Evolutionary conservation across 1,140 invertebrate genomes (phyloP).

Genomic region (Sinella curviseta): DNA sequence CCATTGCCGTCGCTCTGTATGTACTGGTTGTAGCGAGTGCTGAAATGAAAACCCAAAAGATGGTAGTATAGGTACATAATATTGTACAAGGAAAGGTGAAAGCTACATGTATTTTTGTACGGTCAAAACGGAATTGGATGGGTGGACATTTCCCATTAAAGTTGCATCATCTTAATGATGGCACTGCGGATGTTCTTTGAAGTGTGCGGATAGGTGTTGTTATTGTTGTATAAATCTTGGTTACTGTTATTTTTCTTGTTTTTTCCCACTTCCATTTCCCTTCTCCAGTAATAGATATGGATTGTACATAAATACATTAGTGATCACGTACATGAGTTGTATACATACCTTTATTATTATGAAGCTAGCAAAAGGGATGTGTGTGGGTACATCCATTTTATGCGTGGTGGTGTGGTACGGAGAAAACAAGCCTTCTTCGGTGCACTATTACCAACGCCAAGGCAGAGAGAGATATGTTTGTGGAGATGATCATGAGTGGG

Average conservation of each 20-base stretch:
- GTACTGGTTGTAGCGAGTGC: no score
- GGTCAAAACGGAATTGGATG: background rate
- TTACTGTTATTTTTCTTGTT: slow-evolving; percentile 9
- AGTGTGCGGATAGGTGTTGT: slow-evolving; percentile 1
- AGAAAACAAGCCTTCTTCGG: background rate
- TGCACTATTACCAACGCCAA: background rate
- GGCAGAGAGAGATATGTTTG: background rate
- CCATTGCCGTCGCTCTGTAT: no score
- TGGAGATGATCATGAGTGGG: no score
- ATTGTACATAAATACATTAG: slow-evolving; percentile 5
- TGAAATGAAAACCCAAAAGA: no score
- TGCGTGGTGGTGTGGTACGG: no score
- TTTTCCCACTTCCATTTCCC: background rate
- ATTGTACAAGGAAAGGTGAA: no score
- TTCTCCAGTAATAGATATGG: background rate
- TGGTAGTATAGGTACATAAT: no score
- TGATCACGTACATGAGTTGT: background rate
- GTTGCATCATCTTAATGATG: slow-evolving; percentile 22
- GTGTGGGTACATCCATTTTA: no score
- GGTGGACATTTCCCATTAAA: slow-evolving; percentile 24
- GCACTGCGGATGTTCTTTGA: slow-evolving; percentile 23
- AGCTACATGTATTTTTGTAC: no score
- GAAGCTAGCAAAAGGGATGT: no score
- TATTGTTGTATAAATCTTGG: slow-evolving; percentile 13
- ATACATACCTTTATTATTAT: background rate